Evolutionary conservation across 2,888 invertebrate genomes (phyloP).

Genomic region (Drosophila paramelanica): DNA sequence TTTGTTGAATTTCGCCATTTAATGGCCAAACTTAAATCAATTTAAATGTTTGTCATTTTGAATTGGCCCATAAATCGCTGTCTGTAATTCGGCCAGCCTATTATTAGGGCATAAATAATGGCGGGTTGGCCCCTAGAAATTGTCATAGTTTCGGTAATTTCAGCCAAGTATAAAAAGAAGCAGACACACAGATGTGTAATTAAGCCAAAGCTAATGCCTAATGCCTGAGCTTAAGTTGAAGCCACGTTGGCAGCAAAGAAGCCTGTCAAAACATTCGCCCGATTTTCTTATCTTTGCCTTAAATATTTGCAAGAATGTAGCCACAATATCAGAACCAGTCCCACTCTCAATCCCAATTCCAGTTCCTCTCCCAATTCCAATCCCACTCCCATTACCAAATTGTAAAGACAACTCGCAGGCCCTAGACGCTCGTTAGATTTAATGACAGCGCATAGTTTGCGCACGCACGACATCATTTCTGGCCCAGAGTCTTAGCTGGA

Average conservation of each 20-base stretch:
- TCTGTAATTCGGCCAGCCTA: conserved; percentile 34
- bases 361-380: not conserved
- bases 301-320: conserved; percentile 43
- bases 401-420: conserved; percentile 18
- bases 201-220: conserved; percentile 50
- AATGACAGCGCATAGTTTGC: conserved; percentile 77
- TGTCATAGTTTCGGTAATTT: conserved; percentile 1
- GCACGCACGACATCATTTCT: conserved; percentile 76
- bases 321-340: not conserved
- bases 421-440: conserved; percentile 71
- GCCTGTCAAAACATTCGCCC: not conserved
- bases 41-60: conserved; percentile 47
- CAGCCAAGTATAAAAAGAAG: not conserved
- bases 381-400: conserved; percentile 1
- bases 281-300: conserved; percentile 28
- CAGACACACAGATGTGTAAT: conserved; percentile 28
- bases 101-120: conserved; percentile 39
- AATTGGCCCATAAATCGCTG: conserved; percentile 47
- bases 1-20: conserved; percentile 19
- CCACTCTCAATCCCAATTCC: conserved; percentile 1
- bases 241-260: conserved; percentile 22
- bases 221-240: conserved; percentile 44
- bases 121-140: not conserved
- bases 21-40: conserved; percentile 53
- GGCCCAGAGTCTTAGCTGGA: conserved; percentile 30